Evolutionary conservation across 2,113 vertebrate species (phyloP), one percentile per base, ranked within the genome.

Genomic region (Laticauda laticaudata): DNA sequence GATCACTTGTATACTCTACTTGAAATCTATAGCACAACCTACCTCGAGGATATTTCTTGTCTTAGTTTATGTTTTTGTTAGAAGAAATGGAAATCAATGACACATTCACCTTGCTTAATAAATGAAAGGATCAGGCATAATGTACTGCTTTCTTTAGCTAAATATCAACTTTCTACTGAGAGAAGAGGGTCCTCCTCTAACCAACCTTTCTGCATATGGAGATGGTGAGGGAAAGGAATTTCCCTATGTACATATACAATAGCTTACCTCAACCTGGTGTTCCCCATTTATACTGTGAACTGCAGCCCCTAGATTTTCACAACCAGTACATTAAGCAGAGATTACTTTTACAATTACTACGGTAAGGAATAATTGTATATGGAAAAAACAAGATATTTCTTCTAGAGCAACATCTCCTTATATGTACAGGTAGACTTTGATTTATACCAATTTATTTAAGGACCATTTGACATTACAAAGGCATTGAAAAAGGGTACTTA

Each of bases 1-100:
- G 29, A 55, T 92, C 23, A 92, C 23, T 75, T 24, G 9, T 64
- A 20, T 57, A 6, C 43, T 18, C 4, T 45, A 85, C 23, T 23
- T 56, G n/a, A 55, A 56, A 3, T 43, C 39, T 18, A 48, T 11
- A 48, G 69, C 2, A 57, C 26, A n/a, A 9, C 43, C 29, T 86
- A 51, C 48, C 69, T 81, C 34, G 39, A 92, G 64, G 92, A 54
- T 89, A 90, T 89, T 92, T 85, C 64, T 92, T 88, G 34, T 86
- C 14, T 75, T 10, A 4, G 48, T 69, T 89, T 92, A 69, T 92
- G 88, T 39, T 90, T 51, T 64, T 51, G 92, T 55, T 15, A 34
- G n/a, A 43, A 48, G 45, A 89, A 87, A 61, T n/a, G 51, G 29
- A 92, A 92, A 88, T 64, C 29, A 92, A 90, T n/a, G 88, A 39